Evolutionary conservation across 2,888 invertebrate species (phyloP).

Genomic region (Ectemnius continuus): DNA sequence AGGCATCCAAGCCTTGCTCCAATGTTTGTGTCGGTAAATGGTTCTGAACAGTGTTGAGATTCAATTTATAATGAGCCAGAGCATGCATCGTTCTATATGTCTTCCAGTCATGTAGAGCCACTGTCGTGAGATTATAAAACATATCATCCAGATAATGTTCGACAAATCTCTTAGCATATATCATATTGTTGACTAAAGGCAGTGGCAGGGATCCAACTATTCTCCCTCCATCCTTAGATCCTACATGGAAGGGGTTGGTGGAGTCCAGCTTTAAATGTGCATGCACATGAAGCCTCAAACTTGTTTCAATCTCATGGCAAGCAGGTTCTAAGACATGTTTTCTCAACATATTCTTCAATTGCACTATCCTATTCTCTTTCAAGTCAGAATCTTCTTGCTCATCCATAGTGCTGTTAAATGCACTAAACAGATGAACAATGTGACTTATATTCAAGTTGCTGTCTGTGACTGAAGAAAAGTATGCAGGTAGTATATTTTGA

Average conservation of each 20-base stretch:
- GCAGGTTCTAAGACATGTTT: slow-evolving; percentile 84
- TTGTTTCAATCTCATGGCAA: slow-evolving; percentile 94
- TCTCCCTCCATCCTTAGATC: slow-evolving; percentile 83
- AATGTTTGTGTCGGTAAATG: slow-evolving; percentile 97
- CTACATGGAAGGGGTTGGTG: slow-evolving; percentile 84
- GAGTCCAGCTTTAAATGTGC: slow-evolving; percentile 90
- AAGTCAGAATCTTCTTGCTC: slow-evolving; percentile 62
- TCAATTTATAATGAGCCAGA: slow-evolving; percentile 91
- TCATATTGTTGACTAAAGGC: slow-evolving; percentile 61
- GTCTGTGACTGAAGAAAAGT: slow-evolving; percentile 67
- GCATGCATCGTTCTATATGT: slow-evolving; percentile 98
- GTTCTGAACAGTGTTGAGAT: slow-evolving; percentile 91
- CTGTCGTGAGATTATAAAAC: slow-evolving; percentile 98
- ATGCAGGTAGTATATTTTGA: slow-evolving; percentile 74
- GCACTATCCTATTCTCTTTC: slow-evolving; percentile 51
- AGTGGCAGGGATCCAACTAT: slow-evolving; percentile 67
- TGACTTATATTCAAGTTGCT: slow-evolving; percentile 69
- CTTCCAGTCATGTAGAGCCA: slow-evolving; percentile 98
- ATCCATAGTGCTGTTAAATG: slow-evolving; percentile 68
- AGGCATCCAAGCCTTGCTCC: slow-evolving; percentile 97
- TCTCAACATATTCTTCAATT: slow-evolving; percentile 78
- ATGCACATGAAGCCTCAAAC: slow-evolving; percentile 94
- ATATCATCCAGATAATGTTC: slow-evolving; percentile 96
- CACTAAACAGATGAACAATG: slow-evolving; percentile 69
- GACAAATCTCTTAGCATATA: slow-evolving; percentile 79